Conservation (phyloP, 2,113 vertebrate species). For the Hydrolagus affinis region DNA sequence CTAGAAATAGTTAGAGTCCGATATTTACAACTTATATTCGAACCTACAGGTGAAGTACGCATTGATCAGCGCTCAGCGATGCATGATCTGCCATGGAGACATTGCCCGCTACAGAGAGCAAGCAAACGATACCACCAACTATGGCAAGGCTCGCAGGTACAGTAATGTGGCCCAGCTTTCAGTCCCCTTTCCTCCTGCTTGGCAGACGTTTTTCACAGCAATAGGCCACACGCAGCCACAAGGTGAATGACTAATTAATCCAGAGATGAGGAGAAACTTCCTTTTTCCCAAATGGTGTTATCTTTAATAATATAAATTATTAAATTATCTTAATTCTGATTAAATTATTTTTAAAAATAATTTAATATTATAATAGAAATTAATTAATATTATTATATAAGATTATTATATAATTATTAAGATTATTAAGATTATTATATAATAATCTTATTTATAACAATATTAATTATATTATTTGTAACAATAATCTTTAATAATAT, state of each 20-base stretch:
- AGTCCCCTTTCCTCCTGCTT: background rate
- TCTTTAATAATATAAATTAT: too few relatives aligned
- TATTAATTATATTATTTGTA: too few relatives aligned
- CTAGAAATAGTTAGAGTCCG: too few relatives aligned
- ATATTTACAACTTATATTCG: background rate
- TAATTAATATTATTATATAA: too few relatives aligned
- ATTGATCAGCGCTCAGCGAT: conserved; percentile 89
- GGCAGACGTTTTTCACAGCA: background rate
- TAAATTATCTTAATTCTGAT: too few relatives aligned
- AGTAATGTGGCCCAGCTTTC: background rate
- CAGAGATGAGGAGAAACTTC: background rate
- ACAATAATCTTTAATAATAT: too few relatives aligned
- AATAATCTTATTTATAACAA: too few relatives aligned
- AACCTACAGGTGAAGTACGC: conserved; percentile 87
- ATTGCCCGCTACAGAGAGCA: conserved; percentile 92
- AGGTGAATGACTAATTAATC: background rate
- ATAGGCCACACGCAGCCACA: background rate
- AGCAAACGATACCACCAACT: conserved; percentile 88
- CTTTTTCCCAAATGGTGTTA: too few relatives aligned
- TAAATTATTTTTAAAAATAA: too few relatives aligned
- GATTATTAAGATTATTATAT: too few relatives aligned
- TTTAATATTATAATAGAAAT: too few relatives aligned
- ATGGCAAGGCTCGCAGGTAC: conserved; percentile 94
- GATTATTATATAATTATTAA: too few relatives aligned
- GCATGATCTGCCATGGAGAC: conserved; percentile 95